Conservation (phyloP, 1,140 invertebrate genomes). For the Pseudoatta argentina region DNA sequence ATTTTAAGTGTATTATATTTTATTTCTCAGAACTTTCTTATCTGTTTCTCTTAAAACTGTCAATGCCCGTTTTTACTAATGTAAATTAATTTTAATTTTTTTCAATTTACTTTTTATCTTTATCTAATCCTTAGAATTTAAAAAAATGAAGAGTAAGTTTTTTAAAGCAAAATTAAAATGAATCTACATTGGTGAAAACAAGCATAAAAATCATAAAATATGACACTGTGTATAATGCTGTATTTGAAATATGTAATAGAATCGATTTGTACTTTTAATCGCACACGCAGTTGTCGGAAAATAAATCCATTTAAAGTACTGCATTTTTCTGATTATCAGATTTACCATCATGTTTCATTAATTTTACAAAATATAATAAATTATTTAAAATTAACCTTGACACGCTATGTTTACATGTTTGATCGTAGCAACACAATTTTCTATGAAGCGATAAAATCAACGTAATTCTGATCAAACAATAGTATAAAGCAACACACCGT, state of each 20-base stretch:
- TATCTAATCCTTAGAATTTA: no score
- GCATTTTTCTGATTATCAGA: constrained; percentile 8
- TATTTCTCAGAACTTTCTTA: not conserved
- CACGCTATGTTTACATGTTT: constrained; percentile 39
- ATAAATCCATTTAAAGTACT: constrained; percentile 5
- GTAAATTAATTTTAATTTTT: no score
- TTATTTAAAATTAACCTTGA: constrained; percentile 39
- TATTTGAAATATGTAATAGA: not conserved
- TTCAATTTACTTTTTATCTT: no score
- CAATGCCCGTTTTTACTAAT: no score
- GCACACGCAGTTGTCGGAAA: not conserved
- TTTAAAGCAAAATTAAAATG: no score
- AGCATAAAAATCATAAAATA: no score
- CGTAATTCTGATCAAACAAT: constrained; percentile 27
- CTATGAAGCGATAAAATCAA: constrained; percentile 9
- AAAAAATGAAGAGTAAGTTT: no score
- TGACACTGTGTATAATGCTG: not conserved
- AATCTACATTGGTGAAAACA: no score
- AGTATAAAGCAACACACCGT: constrained; percentile 11
- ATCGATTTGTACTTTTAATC: constrained; percentile 47
- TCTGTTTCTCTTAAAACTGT: not conserved
- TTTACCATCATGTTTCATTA: constrained; percentile 34
- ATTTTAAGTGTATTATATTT: not conserved
- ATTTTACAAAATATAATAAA: constrained; percentile 45
- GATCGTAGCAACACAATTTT: constrained; percentile 23